Evolutionary conservation across 1,140 invertebrate genomes (phyloP), one percentile per base, ranked within the genome.

Genomic region (Danaus melanippus): DNA sequence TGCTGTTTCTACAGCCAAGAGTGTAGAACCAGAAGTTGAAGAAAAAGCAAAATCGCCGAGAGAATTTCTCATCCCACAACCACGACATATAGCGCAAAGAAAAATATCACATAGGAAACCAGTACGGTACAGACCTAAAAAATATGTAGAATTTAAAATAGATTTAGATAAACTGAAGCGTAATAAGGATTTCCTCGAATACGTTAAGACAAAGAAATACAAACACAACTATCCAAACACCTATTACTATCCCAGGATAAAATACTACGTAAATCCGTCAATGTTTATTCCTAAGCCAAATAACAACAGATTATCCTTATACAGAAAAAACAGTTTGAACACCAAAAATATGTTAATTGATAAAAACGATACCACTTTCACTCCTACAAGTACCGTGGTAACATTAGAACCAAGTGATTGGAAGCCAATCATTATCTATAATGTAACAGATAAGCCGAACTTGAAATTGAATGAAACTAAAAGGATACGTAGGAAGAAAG

Each of bases 181-280:
- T 21, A 85, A 84, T 58, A 86, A 86, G 64, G 84, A 84, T 64
- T 75, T 81, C 50, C 59, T 71, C 10, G 81, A 84, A 53, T 86
- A 84, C 58, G 53, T 83, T 1, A 86, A 84, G 66, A 84, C 69
- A 10, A 86, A 86, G 58, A 86, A 84, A 57, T 86, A 84, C 68
- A 82, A 82, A 67, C 75, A 64, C 49, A 84, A 84, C 50, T 86
- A 86, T 62, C 81, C 79, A n/a, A 61, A 76, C 45, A 86, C 81
- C 0, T 81, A 67, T 62, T 86, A 77, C 44, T 84, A 84, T 60
- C 83, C 83, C 11, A 75, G 79, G 59, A 65, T 86, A 0, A 84
- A 79, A 65, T 78, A 77, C 56, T 75, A 69, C 63, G 64, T 80
- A 1, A 81, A 82, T 58, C 81, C 83, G 12, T 70, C 71, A 58